Evolutionary conservation across 2,888 invertebrate genomes (phyloP), one percentile per base, ranked within the genome.

Genomic region (Meiosimyza platycephala): DNA sequence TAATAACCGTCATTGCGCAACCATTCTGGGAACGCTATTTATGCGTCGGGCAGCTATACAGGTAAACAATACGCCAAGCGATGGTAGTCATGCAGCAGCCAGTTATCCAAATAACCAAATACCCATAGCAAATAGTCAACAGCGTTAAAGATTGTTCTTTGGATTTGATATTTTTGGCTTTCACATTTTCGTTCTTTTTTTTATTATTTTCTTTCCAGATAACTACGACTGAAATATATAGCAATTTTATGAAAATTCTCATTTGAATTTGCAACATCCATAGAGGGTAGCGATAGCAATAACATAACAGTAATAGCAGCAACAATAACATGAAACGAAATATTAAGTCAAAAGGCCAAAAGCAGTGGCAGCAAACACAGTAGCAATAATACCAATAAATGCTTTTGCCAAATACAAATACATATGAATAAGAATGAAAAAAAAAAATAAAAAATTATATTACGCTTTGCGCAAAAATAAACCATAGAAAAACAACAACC

Each of bases 211-310:
- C 16, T 22, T 11, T 60, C 22, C 22, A 54, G 59, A 60, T 60
- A 60, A 60, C 6, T 40, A 33, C 59, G 33, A 22, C 60, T 51
- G 28, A 11, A 51, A 64, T 22, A 64, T 51, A 64, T 64, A 28
- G 22, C 50, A 64, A 18, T 64, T 64, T 64, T 50, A 64, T 64
- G 64, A 64, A 64, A 50, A 64, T 64, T 64, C 33, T 40, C 50
- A 50, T 64, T 64, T 18, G 50, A 18, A 48, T 64, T 64, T 33
- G n/a, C n/a, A 47, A 64, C 48, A 50, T 64, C 64, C 64, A 28
- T 64, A 50, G 50, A 64, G 64, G 22, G 50, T 64, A 6, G 18
- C 64, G 64, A 64, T 64, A 64, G 28, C 13, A 60, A 40, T 40
- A 40, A 40, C 40, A 40, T 40, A 40, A 40, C 40, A 40, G 40